Evolutionary conservation across 2,797 vertebrate genomes (phyloP).

Genomic region (Threskiornis aethiopicus): DNA sequence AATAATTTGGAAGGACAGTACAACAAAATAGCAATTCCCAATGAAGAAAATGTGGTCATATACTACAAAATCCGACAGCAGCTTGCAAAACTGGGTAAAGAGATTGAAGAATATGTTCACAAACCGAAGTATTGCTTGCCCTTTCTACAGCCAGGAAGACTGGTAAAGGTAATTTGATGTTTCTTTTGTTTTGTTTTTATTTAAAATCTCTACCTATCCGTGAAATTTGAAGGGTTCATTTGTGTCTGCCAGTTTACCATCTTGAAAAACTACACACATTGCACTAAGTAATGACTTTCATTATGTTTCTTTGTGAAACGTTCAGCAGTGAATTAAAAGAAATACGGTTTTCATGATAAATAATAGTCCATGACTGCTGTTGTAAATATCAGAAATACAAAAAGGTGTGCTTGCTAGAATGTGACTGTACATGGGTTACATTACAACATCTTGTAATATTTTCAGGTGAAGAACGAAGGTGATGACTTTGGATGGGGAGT

Average conservation of each 20-base stretch:
- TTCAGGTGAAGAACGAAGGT: slow-evolving; percentile 91
- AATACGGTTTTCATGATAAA: neutral
- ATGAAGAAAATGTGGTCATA: slow-evolving; percentile 91
- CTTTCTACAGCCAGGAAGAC: slow-evolving; percentile 92
- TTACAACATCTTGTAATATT: neutral
- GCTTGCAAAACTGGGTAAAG: slow-evolving; percentile 90
- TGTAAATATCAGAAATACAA: neutral
- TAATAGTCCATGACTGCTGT: neutral
- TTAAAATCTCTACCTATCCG: neutral
- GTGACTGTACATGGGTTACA: neutral
- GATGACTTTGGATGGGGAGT: slow-evolving; percentile 96
- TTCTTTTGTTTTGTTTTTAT: neutral
- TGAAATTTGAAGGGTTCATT: neutral
- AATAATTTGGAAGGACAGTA: slow-evolving; percentile 91
- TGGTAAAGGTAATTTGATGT: slow-evolving; percentile 85
- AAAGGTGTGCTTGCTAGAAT: neutral
- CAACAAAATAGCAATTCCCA: slow-evolving; percentile 90
- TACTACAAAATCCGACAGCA: slow-evolving; percentile 98
- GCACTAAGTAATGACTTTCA: neutral
- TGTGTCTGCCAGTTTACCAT: neutral
- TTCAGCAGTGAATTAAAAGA: neutral
- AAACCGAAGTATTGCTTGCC: slow-evolving; percentile 96
- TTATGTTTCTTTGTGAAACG: neutral
- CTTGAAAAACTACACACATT: neutral
- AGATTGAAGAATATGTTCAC: slow-evolving; percentile 94